Conservation (phyloP, 1,140 invertebrate species). For the Plectrocnemia conspersa region DNA sequence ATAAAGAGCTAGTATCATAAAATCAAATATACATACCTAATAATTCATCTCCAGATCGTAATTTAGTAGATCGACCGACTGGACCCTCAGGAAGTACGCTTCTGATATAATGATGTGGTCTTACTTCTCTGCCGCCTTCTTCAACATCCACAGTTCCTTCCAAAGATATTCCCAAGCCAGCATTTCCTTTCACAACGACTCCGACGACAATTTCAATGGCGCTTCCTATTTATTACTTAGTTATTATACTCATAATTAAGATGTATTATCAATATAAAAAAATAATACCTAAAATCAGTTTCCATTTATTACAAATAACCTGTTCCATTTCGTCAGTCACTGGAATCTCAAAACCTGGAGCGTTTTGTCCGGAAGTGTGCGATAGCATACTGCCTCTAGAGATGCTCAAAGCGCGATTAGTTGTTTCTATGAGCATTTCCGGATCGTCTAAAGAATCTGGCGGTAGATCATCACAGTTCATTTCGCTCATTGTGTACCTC, state of each 20-base stretch:
- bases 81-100: slow-evolving; percentile 92
- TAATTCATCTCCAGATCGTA: slow-evolving; percentile 86
- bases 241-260: background rate
- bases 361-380: slow-evolving; percentile 27
- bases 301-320: slow-evolving; percentile 79
- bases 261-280: slow-evolving; percentile 5
- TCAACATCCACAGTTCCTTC: slow-evolving; percentile 96
- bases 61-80: slow-evolving; percentile 78
- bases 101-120: slow-evolving; percentile 90
- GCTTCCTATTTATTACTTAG: slow-evolving; percentile 53
- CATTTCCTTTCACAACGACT: slow-evolving; percentile 79
- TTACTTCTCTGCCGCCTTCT: slow-evolving; percentile 84
- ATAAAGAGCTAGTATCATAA: background rate
- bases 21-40: slow-evolving; percentile 55
- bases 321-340: slow-evolving; percentile 64
- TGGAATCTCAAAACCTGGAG: slow-evolving; percentile 48
- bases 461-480: slow-evolving; percentile 24
- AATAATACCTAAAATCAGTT: slow-evolving; percentile 58
- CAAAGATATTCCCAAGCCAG: slow-evolving; percentile 90
- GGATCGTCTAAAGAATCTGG: slow-evolving; percentile 26
- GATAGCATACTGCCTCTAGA: slow-evolving; percentile 16
- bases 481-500: slow-evolving; percentile 25
- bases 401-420: slow-evolving; percentile 27
- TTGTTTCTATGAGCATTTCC: slow-evolving; percentile 30
- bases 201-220: slow-evolving; percentile 85